These are phyloP conservation scores for Rhinella marina DNA, from an alignment of 2,797 vertebrate genomes.

Conservation along the genomic window DNA sequence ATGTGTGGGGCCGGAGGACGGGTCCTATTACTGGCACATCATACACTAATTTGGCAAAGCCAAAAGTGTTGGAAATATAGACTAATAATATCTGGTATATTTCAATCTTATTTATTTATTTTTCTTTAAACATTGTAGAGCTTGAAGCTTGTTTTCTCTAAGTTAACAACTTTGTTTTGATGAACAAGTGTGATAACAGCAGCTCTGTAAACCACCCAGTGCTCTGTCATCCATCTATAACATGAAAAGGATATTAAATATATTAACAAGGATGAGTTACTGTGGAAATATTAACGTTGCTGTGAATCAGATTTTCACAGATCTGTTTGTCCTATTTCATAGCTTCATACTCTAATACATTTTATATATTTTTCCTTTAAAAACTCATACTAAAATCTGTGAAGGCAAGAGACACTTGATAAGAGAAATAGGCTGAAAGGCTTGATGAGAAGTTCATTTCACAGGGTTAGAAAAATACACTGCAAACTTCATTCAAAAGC, in stretches of 20 bases:
- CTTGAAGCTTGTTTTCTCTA: background rate
- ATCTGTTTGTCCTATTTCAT: conserved; percentile 64
- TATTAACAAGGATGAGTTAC: conserved; percentile 61
- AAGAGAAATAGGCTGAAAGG: conserved; percentile 51
- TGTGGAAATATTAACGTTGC: conserved; percentile 61
- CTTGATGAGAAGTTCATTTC: conserved; percentile 40
- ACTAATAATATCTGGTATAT: background rate
- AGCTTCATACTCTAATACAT: conserved; percentile 59
- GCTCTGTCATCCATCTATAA: conserved; percentile 61
- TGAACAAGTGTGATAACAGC: conserved; percentile 65
- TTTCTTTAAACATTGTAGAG: background rate
- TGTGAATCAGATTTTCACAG: conserved; percentile 54
- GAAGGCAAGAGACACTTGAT: conserved; percentile 63
- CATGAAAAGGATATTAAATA: conserved; percentile 59
- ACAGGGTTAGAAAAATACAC: conserved; percentile 33
- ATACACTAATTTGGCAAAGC: background rate
- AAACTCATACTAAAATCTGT: conserved; percentile 55
- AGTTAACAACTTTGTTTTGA: conserved; percentile 59
- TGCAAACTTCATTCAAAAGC: conserved; percentile 36
- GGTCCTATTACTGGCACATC: background rate
- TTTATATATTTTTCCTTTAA: conserved; percentile 62
- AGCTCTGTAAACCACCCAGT: conserved; percentile 56
- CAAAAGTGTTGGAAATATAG: background rate
- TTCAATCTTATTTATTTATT: background rate
- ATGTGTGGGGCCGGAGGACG: background rate